A percentile compares a stretch with the other conserved stretches of the same genome.
Evolutionary conservation across 2,888 invertebrate species (phyloP).

Genomic region (Phalangium opilio): DNA sequence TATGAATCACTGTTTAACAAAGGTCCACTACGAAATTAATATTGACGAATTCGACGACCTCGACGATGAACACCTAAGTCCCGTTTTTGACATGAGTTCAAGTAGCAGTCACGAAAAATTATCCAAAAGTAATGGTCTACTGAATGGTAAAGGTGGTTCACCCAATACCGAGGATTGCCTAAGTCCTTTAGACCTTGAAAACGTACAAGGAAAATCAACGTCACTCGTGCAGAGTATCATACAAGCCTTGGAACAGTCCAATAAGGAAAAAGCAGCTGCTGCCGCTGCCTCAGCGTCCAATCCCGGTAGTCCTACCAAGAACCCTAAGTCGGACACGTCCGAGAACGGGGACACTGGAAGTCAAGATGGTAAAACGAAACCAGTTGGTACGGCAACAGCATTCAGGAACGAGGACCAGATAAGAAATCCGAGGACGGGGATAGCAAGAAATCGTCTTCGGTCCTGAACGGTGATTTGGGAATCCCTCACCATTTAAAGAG

Average conservation of each 20-base stretch:
- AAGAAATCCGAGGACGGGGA: too few species aligned
- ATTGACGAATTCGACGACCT: too few species aligned
- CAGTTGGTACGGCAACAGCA: conserved; percentile 14
- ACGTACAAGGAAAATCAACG: not conserved
- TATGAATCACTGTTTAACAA: too few species aligned
- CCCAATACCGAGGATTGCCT: too few species aligned
- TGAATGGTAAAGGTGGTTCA: not conserved
- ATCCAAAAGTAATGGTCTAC: conserved; percentile 1
- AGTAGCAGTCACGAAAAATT: too few species aligned
- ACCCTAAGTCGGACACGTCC: not conserved
- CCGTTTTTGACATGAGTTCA: too few species aligned
- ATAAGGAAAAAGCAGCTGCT: too few species aligned
- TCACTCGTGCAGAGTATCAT: conserved; percentile 14
- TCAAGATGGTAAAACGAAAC: conserved; percentile 8
- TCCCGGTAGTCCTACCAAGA: too few species aligned
- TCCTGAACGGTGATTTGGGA: not conserved
- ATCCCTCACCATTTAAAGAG: conserved; percentile 2
- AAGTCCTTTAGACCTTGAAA: too few species aligned
- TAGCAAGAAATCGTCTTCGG: conserved; percentile 6
- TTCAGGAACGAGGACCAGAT: conserved; percentile 10
- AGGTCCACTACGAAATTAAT: too few species aligned
- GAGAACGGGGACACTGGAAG: conserved; percentile 6
- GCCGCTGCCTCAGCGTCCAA: too few species aligned
- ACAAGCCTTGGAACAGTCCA: conserved; percentile 7
- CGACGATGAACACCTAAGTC: too few species aligned